Evolutionary conservation across 35 echinoderm and acorn worm species (phyloP).

Genomic region (Apostichopus californicus): DNA sequence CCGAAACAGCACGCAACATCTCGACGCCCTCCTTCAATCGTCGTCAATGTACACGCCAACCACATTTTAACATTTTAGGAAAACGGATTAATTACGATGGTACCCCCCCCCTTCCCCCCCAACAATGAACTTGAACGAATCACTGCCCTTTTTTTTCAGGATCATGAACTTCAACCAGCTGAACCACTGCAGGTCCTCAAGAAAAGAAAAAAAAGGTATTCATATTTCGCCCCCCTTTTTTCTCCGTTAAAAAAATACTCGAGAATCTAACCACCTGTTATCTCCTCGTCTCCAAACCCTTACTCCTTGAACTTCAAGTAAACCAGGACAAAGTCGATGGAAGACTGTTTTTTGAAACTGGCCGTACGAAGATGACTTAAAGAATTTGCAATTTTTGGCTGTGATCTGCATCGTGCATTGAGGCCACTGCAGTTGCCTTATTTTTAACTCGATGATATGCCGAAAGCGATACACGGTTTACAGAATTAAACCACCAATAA

Average conservation of each 20-base stretch:
- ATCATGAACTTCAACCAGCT: background rate
- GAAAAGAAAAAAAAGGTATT: background rate
- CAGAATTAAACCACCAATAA: background rate
- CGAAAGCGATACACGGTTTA: background rate
- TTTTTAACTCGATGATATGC: conserved; percentile 21
- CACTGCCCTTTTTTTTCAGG: background rate
- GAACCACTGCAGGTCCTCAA: background rate
- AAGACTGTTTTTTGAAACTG: background rate
- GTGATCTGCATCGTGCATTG: background rate
- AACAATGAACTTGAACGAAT: background rate
- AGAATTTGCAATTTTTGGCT: background rate
- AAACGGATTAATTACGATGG: background rate
- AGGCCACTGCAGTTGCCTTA: conserved; percentile 15
- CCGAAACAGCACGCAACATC: background rate
- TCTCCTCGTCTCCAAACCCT: background rate
- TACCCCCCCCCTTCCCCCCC: background rate
- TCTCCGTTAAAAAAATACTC: background rate
- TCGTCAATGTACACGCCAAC: background rate
- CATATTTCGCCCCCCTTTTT: background rate
- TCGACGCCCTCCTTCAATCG: background rate
- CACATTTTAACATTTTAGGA: background rate
- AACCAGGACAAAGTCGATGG: background rate
- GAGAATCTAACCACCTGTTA: background rate
- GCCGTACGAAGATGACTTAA: background rate
- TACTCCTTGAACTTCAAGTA: background rate